Evolutionary conservation across 2,113 vertebrate species (phyloP).

Genomic region (Enhydra lutris): DNA sequence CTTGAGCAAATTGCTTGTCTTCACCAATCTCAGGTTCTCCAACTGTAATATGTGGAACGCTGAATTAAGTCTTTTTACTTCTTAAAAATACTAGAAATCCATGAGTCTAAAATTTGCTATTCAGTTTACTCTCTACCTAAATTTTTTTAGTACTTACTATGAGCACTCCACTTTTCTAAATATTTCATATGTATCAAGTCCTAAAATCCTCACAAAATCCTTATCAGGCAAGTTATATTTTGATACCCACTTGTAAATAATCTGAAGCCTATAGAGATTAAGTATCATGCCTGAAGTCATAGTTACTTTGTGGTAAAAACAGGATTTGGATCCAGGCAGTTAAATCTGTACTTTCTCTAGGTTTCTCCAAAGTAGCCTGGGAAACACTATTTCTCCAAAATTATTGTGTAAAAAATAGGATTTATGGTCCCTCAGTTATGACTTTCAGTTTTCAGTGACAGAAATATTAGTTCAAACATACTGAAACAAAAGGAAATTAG

Average conservation of each 20-base stretch:
- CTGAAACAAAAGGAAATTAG: not conserved
- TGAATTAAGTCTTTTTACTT: not conserved
- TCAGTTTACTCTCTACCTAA: not conserved
- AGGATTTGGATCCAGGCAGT: not conserved
- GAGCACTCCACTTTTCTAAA: not conserved
- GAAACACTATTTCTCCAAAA: not conserved
- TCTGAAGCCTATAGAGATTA: not conserved
- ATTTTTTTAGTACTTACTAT: not conserved
- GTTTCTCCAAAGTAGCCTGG: not conserved
- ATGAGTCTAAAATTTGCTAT: not conserved
- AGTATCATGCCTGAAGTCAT: not conserved
- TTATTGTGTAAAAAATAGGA: not conserved
- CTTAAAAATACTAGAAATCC: not conserved
- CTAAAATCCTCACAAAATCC: not conserved
- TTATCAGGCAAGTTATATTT: not conserved
- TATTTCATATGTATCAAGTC: not conserved
- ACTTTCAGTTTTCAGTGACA: not conserved
- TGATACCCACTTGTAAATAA: not conserved
- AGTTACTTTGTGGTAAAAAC: not conserved
- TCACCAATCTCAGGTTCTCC: not conserved
- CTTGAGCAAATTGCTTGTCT: not conserved
- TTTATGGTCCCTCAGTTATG: not conserved
- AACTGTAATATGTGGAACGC: not conserved
- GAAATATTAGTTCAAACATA: not conserved
- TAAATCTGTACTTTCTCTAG: not conserved